Conservation (phyloP, 2,797 vertebrate genomes). For the Valencia hispanica region DNA sequence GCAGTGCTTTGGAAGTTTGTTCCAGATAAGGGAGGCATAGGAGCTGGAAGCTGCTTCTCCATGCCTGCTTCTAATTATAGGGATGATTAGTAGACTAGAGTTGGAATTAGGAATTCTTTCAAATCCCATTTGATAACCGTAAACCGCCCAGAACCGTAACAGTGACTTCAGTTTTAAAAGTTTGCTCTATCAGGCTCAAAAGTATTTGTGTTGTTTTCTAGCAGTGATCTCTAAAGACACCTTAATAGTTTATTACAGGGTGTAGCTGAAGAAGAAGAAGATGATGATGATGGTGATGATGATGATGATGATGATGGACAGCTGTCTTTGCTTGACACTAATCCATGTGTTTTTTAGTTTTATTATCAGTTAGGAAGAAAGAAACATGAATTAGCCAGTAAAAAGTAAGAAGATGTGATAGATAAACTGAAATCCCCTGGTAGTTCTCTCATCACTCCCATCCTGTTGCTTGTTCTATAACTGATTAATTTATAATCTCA, state of each 20-base stretch:
- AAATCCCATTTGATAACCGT: neutral
- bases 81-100: too few relatives aligned
- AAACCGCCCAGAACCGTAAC: neutral
- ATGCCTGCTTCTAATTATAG: too few relatives aligned
- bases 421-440: conserved; percentile 2
- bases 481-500: conserved; percentile 39
- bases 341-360: conserved; percentile 22
- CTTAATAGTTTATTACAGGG: conserved; percentile 34
- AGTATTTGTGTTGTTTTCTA: conserved; percentile 24
- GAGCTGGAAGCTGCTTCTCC: too few relatives aligned
- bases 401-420: conserved; percentile 3
- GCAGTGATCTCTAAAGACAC: conserved; percentile 35
- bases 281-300: neutral
- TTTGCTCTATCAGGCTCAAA: neutral
- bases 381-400: neutral
- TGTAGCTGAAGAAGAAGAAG: conserved; percentile 19
- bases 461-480: conserved; percentile 4
- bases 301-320: neutral
- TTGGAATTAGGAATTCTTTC: neutral
- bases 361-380: conserved; percentile 14
- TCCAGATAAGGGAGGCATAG: too few relatives aligned
- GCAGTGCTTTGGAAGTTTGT: too few relatives aligned
- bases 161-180: neutral
- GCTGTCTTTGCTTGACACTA: conserved; percentile 29
- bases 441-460: conserved; percentile 2